Evolutionary conservation across 2,888 invertebrate genomes (phyloP), one percentile per base, ranked within the genome.

Genomic region (Erannis defoliaria): DNA sequence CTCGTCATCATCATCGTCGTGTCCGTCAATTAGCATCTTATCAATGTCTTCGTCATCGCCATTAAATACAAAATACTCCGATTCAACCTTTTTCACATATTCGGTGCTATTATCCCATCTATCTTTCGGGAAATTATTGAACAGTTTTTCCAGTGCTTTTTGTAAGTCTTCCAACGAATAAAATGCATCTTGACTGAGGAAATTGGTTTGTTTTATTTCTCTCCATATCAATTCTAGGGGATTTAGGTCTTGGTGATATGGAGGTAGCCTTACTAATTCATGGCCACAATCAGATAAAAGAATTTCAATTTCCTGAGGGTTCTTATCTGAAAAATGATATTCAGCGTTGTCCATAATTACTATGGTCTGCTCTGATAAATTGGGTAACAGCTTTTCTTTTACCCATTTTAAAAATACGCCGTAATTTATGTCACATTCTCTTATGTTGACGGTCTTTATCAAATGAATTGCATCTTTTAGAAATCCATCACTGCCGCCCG

Each of bases 301-400:
- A 0, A 19, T 40, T 40, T 40, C 40, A 10, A 40, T 40, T 40
- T 40, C 40, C 12, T 38, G n/a, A 14, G 37, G 19, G 5, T 46
- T 55, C 14, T 31, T 19, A 4, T 16, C 16, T 29, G 55, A 55
- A 19, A 35, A 46, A 46, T 55, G 55, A 26, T 55, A 55, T 31
- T 55, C 55, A 10, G 55, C 55, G 12, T 55, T 55, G 38, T 55
- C 55, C 55, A 55, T 55, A 10, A 55, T 29, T 14, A 55, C 9
- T 2, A 48, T 23, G 31, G 38, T 29, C 10, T 46, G 29, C 1
- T 29, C 10, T 14, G 55, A 46, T 2, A 55, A 46, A 5, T 38
- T 33, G n/a, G 55, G 55, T 29, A 55, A 29, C 18, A 55, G 10
- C 18, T 29, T 14, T 38, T 55, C 55, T 21, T 38, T 38, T 9